A percentile compares a stretch with the other conserved stretches of the same genome.
Conservation (phyloP, 1,140 invertebrate genomes). For the Belonocnema kinseyi region DNA sequence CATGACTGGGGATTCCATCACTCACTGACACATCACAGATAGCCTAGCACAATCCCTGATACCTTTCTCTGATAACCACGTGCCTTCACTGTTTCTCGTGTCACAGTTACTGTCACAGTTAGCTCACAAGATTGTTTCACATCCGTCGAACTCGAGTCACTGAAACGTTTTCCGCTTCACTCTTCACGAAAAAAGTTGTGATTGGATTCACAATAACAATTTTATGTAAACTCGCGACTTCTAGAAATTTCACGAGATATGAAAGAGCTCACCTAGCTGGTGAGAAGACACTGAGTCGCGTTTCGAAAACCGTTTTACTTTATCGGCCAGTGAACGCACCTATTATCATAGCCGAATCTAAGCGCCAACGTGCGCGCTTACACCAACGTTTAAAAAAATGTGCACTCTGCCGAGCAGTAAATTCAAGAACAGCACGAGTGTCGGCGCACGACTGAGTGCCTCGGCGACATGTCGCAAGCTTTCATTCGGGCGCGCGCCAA, state of each 20-base stretch:
- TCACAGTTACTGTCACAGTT: background rate
- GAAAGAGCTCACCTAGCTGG: too few relatives aligned
- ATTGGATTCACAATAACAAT: background rate
- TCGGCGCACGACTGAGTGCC: slow-evolving; percentile 72
- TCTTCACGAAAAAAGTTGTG: background rate
- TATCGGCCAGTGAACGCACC: background rate
- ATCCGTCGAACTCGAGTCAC: background rate
- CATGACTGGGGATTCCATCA: slow-evolving; percentile 74
- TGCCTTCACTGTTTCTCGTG: slow-evolving; percentile 37
- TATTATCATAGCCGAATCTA: slow-evolving; percentile 21
- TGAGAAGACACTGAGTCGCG: too few relatives aligned
- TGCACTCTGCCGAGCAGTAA: slow-evolving; percentile 35
- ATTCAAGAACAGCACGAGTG: slow-evolving; percentile 61
- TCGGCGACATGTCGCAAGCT: slow-evolving; percentile 71
- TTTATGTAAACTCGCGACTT: too few relatives aligned
- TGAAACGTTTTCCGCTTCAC: background rate
- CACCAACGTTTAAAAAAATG: slow-evolving; percentile 34
- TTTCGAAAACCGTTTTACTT: background rate
- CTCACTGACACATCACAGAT: slow-evolving; percentile 70
- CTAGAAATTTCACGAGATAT: too few relatives aligned
- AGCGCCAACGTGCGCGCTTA: slow-evolving; percentile 13
- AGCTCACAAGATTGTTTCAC: background rate
- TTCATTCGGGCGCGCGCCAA: slow-evolving; percentile 67
- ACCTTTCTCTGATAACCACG: slow-evolving; percentile 28
- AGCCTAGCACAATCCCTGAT: slow-evolving; percentile 23